Percentiles rank a stretch among this genome's conserved stretches.
Evolutionary conservation across 2,888 invertebrate genomes (phyloP).

Genomic region (Helleia helle): DNA sequence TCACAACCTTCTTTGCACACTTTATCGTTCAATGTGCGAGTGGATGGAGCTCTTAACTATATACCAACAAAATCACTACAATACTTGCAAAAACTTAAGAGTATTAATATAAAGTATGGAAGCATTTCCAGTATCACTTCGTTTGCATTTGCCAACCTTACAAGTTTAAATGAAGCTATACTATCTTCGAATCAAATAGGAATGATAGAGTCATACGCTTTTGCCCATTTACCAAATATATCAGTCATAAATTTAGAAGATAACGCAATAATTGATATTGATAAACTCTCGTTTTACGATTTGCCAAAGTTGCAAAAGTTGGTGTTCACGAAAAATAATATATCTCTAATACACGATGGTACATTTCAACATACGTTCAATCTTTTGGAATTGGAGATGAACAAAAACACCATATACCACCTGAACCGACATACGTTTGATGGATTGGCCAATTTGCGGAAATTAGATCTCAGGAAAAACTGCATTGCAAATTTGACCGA

Average conservation of each 20-base stretch:
- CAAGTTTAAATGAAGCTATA: slow-evolving; percentile 78
- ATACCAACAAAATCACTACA: slow-evolving; percentile 81
- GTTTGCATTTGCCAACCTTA: slow-evolving; percentile 83
- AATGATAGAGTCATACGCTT: slow-evolving; percentile 78
- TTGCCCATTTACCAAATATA: slow-evolving; percentile 81
- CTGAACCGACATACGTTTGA: slow-evolving; percentile 85
- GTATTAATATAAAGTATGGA: slow-evolving; percentile 81
- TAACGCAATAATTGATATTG: slow-evolving; percentile 83
- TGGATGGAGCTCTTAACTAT: slow-evolving; percentile 79
- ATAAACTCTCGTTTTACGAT: slow-evolving; percentile 81
- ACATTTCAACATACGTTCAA: slow-evolving; percentile 84
- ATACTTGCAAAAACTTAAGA: slow-evolving; percentile 77
- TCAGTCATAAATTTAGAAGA: slow-evolving; percentile 81
- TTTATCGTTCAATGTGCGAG: slow-evolving; percentile 81
- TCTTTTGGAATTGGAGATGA: slow-evolving; percentile 86
- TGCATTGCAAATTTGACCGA: slow-evolving; percentile 85
- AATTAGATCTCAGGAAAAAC: slow-evolving; percentile 83
- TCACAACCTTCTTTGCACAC: slow-evolving; percentile 81
- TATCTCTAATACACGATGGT: slow-evolving; percentile 87
- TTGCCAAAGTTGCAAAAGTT: slow-evolving; percentile 82
- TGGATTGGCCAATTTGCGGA: slow-evolving; percentile 81
- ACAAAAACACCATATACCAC: slow-evolving; percentile 82
- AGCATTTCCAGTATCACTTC: slow-evolving; percentile 79
- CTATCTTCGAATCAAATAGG: slow-evolving; percentile 82
- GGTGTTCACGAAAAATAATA: slow-evolving; percentile 88